These are phyloP conservation scores for Diabrotica undecimpunctata DNA, from an alignment of 1,140 invertebrate species.

Conservation along the genomic window DNA sequence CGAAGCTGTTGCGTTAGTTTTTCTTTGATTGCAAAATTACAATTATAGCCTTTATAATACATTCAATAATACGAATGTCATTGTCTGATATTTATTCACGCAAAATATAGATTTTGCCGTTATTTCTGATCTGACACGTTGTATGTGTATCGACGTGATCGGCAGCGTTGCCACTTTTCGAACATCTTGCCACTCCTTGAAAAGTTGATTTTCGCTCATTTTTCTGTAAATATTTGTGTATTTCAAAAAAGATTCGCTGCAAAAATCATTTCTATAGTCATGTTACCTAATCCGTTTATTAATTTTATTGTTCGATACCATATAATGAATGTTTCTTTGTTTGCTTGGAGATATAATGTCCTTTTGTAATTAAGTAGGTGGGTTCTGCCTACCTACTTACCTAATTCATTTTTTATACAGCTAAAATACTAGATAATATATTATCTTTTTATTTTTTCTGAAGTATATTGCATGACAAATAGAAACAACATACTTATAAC, in stretches of 20 bases:
- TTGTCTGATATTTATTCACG: background rate
- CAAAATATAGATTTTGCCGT: constrained; percentile 6
- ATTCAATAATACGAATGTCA: too few species aligned
- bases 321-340: background rate
- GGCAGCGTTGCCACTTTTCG: constrained; percentile 6
- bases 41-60: too few species aligned
- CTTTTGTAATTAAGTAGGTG: background rate
- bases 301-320: background rate
- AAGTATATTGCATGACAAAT: too few species aligned
- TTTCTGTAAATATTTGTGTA: background rate
- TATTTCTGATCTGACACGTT: constrained; percentile 19
- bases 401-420: background rate
- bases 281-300: background rate
- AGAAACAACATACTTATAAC: too few species aligned
- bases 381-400: background rate
- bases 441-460: too few species aligned
- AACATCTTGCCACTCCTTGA: constrained; percentile 18
- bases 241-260: background rate
- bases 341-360: background rate
- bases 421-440: too few species aligned
- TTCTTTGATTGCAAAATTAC: background rate
- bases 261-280: background rate
- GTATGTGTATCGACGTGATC: constrained; percentile 21
- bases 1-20: background rate
- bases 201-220: background rate